Conservation (phyloP, 2,797 vertebrate species). For the Hippopotamyrus pictus region DNA sequence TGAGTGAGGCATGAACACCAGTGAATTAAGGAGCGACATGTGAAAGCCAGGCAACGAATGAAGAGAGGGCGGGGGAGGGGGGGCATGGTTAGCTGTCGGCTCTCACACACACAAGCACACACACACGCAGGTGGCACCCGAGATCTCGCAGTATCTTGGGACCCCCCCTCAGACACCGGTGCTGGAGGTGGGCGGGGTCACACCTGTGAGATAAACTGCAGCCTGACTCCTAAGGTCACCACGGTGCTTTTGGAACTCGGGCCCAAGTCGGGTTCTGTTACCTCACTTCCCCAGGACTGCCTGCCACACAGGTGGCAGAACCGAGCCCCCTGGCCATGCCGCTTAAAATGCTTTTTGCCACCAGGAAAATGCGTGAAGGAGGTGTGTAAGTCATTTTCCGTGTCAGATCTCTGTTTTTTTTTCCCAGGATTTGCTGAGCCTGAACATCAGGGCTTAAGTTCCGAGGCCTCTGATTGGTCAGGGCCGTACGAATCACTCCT, state of each 20-base stretch:
- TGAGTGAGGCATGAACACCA: constrained; percentile 5
- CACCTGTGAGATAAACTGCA: background rate
- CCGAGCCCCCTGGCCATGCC: background rate
- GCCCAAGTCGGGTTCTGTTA: background rate
- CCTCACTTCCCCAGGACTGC: background rate
- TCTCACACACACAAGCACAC: background rate
- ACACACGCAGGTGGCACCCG: constrained; percentile 14
- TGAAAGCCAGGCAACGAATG: constrained; percentile 12
- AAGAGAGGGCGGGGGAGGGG: background rate
- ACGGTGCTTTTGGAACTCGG: background rate
- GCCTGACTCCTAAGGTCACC: background rate
- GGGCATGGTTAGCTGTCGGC: background rate
- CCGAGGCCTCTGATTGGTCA: background rate
- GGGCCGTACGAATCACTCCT: background rate
- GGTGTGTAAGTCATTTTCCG: background rate
- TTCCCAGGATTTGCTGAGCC: background rate
- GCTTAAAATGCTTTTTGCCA: background rate
- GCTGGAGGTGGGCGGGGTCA: constrained; percentile 27
- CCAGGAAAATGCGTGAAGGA: background rate
- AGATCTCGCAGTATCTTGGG: constrained; percentile 23
- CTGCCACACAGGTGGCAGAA: background rate
- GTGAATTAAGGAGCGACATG: background rate
- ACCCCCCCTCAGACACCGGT: constrained; percentile 40
- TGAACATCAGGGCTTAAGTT: background rate
- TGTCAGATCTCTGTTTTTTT: background rate